Evolutionary conservation across 2,113 vertebrate species (phyloP), one percentile per base, ranked within the genome.

Genomic region (Saccopteryx bilineata): DNA sequence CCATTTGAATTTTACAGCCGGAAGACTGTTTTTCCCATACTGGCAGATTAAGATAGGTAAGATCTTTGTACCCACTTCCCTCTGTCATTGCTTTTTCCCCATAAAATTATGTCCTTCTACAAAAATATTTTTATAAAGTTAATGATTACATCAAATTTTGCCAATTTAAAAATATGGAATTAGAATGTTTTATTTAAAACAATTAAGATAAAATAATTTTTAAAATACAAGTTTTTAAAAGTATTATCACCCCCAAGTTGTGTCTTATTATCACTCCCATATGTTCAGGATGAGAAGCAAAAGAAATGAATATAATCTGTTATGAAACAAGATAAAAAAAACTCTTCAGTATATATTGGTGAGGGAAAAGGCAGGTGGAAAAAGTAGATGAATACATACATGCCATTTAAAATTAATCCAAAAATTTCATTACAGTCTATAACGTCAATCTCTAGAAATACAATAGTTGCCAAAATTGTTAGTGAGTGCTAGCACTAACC

Each of bases 361-460:
- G 28, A 28, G 2, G 4, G 52, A 50, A 46, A 93, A 72, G 11
- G n/a, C 71, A 90, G 63, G 24, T 78, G 15, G 50, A 48, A 86
- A 97, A 91, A 81, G 15, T 28, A 50, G 31, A 88, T 68, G 46
- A 33, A 85, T 82, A 83, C 72, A 78, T 86, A 80, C 78, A 74
- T 65, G 56, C 18, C 91, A 68, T 87, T 91, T 93, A 71, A 15
- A n/a, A 21, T 58, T 95, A 61, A 94, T 80, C 18, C 54, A 80
- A 66, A 95, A 87, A 69, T 93, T 13, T 86, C 61, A 84, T 76
- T 88, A 81, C 4, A 79, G 10, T 95, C 60, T 91, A 56, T 14
- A 65, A 4, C 31, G 83, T 60, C 50, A 63, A 7, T 88, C n/a
- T 66, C 11, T 95, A 78, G 52, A 75, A 94, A 71, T 63, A 63